These are phyloP conservation scores for Mayetiola destructor DNA, from an alignment of 2,888 invertebrate genomes.

Conservation along the genomic window DNA sequence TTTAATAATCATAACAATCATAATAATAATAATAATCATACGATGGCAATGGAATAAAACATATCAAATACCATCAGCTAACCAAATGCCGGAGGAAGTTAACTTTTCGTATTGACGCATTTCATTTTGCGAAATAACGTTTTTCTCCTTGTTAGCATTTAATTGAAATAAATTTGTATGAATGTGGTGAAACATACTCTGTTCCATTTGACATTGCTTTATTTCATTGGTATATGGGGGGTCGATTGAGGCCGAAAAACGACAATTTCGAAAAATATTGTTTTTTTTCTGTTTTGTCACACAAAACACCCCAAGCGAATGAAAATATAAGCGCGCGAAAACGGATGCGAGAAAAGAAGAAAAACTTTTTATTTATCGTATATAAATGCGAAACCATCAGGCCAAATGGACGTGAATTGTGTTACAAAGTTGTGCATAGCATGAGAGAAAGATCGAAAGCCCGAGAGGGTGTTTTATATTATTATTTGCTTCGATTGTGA, in stretches of 20 bases:
- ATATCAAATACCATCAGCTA: too few species aligned
- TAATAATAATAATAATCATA: background rate
- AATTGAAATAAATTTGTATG: constrained; percentile 11
- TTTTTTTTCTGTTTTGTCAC: background rate
- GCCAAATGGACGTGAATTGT: background rate
- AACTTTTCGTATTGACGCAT: too few species aligned
- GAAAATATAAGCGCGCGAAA: too few species aligned
- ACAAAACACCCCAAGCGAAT: too few species aligned
- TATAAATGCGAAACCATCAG: constrained; percentile 7
- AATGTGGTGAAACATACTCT: constrained; percentile 8
- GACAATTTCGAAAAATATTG: background rate
- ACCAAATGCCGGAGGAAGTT: too few species aligned
- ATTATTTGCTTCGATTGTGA: background rate
- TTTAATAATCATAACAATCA: background rate
- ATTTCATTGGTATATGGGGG: too few species aligned
- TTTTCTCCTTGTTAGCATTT: constrained; percentile 10
- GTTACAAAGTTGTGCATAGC: too few species aligned
- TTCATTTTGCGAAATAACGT: too few species aligned
- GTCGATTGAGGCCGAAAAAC: background rate
- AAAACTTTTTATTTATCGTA: background rate
- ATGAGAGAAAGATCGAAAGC: too few species aligned
- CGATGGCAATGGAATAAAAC: background rate
- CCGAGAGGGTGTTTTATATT: constrained; percentile 2
- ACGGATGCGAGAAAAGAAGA: background rate
- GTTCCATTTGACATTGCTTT: background rate